Percentiles rank a stretch among this genome's conserved stretches.
phyloP scores from a whole-genome alignment of 2,888 invertebrate genomes.

The Nomada ferruginata region DNA sequence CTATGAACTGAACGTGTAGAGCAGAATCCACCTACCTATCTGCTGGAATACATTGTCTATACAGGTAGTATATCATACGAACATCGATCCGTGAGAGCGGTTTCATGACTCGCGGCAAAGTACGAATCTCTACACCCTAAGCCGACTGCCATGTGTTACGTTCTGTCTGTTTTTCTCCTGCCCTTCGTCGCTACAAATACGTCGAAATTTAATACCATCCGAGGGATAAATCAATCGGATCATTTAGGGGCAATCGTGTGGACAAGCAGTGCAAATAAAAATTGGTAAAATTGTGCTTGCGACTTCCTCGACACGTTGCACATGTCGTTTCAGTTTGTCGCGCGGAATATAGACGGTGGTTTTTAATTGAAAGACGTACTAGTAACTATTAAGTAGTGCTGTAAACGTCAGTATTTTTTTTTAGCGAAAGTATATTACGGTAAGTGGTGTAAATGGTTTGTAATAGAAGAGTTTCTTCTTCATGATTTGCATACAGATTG shows the following conservation, averaged over 20 bases:
- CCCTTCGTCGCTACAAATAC: slow-evolving; percentile 32
- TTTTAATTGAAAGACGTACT: no score
- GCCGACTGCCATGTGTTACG: slow-evolving; percentile 44
- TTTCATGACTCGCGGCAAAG: slow-evolving; percentile 42
- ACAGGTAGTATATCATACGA: slow-evolving; percentile 55
- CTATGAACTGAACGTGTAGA: slow-evolving; percentile 40
- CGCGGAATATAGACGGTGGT: no score
- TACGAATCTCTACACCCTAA: slow-evolving; percentile 56
- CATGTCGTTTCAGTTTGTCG: no score
- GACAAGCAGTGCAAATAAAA: not conserved
- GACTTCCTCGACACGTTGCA: not conserved
- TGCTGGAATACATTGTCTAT: slow-evolving; percentile 58
- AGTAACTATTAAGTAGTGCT: no score
- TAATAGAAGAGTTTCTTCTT: no score
- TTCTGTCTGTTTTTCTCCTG: slow-evolving; percentile 31
- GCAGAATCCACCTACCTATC: slow-evolving; percentile 48
- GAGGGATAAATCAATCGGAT: slow-evolving; percentile 19
- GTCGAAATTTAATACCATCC: slow-evolving; percentile 42
- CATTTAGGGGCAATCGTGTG: slow-evolving; percentile 23
- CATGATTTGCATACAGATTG: no score
- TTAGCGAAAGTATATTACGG: no score
- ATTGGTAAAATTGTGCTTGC: not conserved
- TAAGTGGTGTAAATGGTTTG: no score
- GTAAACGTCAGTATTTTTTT: no score
- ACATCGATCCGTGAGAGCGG: slow-evolving; percentile 64